Evolutionary conservation across 2,113 vertebrate genomes (phyloP), one percentile per base, ranked within the genome.

Genomic region (Anoplopoma fimbria): DNA sequence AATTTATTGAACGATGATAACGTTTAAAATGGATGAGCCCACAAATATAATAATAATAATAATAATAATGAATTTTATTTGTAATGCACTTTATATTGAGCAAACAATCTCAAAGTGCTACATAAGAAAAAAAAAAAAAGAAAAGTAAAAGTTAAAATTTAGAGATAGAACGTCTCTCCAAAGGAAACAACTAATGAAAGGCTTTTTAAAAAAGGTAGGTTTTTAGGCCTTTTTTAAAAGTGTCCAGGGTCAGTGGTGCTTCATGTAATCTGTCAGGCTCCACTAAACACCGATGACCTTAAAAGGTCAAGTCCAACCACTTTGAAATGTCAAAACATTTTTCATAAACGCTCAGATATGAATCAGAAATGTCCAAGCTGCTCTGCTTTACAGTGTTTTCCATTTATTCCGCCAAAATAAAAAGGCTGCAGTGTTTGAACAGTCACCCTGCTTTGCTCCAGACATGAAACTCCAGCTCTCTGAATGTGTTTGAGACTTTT

Each of bases 241-340:
- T n/a, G n/a, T n/a, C n/a, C n/a, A n/a, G n/a, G n/a, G n/a, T n/a
- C n/a, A n/a, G n/a, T n/a, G n/a, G n/a, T n/a, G n/a, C n/a, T n/a
- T n/a, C n/a, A n/a, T n/a, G n/a, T n/a, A n/a, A 64, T 75, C 31
- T 70, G 74, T 36, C 49, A 40, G 5, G 33, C 49, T 36, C 55
- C 25, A 67, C 27, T 57, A n/a, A 69, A 79, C 49, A 68, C 53
- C 0, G 7, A 27, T 29, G 64, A 15, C 53, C 27, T 69, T 55
- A n/a, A 64, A 55, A 29, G 72, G 58, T 85, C 62, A 64, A 40
- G 34, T 74, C 53, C 58, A 40, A 27, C 51, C 78, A 64, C 70
- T 78, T 86, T 7, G 9, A 84, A 83, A 57, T 53, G 88, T 62
- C 72, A 67, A 49, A 53, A 58, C 45, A 51, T 42, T 31, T 51